These are phyloP conservation scores for Coelinius sp. DNA, from an alignment of 2,888 invertebrate species.

Conservation along the genomic window DNA sequence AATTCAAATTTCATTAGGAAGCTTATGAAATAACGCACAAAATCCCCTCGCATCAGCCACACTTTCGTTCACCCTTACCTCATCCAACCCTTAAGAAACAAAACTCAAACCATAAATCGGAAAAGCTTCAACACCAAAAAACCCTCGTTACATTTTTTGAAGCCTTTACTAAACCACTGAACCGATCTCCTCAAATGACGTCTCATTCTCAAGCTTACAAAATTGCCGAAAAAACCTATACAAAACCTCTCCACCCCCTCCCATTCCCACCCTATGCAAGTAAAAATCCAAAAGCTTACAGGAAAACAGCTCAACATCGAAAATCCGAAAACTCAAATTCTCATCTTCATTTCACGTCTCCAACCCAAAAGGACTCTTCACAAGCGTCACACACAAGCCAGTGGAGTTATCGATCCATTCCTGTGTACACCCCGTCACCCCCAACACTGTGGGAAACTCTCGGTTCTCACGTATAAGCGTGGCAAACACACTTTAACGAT, in stretches of 20 bases:
- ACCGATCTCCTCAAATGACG: neutral
- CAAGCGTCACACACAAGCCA: neutral
- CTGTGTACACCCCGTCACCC: conserved; percentile 20
- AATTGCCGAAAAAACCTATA: neutral
- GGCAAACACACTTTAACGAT: neutral
- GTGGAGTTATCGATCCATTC: conserved; percentile 40
- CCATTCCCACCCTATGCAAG: neutral
- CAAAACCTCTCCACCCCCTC: neutral
- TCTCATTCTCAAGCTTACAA: neutral
- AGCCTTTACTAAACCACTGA: neutral
- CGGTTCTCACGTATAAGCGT: conserved; percentile 44
- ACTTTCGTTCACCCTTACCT: neutral
- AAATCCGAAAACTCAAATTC: neutral
- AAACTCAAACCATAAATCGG: no score
- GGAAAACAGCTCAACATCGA: no score
- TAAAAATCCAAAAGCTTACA: no score
- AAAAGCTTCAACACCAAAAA: neutral
- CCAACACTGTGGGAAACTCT: conserved; percentile 48
- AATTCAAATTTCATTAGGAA: neutral
- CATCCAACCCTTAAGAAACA: neutral
- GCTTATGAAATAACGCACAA: neutral
- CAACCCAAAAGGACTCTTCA: neutral
- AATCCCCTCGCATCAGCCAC: neutral
- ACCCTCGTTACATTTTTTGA: neutral
- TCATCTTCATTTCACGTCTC: conserved; percentile 1